Conservation (phyloP, 2,113 vertebrate species). For the Corythornis vintsioides region DNA sequence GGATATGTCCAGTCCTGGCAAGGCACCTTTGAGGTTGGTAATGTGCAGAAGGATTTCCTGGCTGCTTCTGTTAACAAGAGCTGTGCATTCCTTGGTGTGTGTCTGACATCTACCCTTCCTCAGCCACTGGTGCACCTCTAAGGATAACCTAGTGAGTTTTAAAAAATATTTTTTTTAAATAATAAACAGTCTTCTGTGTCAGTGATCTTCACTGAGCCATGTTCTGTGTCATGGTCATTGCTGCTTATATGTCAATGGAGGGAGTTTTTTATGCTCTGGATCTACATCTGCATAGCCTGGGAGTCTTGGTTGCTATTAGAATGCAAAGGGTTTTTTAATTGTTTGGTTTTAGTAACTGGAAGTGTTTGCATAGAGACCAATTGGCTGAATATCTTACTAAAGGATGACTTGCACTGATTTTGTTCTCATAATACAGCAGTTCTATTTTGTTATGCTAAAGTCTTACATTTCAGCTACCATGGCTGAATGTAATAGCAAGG, state of each 20-base stretch:
- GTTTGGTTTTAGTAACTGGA: background rate
- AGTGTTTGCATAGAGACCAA: background rate
- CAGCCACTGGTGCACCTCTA: background rate
- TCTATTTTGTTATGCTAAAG: background rate
- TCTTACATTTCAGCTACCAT: background rate
- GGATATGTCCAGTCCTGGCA: background rate
- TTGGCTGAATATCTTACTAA: background rate
- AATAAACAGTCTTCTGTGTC: background rate
- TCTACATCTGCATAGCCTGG: no score
- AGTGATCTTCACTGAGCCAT: background rate
- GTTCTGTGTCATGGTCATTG: background rate
- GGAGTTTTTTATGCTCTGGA: background rate
- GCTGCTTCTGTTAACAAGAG: background rate
- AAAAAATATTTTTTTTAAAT: background rate
- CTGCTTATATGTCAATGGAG: background rate
- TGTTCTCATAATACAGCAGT: background rate
- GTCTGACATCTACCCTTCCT: background rate
- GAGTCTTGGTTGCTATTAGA: background rate
- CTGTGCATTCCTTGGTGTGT: background rate
- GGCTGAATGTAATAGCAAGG: background rate
- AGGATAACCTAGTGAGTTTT: background rate
- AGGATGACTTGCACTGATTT: background rate
- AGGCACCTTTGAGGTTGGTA: background rate
- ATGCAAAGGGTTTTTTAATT: background rate
- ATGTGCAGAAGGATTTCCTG: background rate